Conservation (phyloP, 2,113 vertebrate genomes). For the Ptychochromis oligacanthus region DNA sequence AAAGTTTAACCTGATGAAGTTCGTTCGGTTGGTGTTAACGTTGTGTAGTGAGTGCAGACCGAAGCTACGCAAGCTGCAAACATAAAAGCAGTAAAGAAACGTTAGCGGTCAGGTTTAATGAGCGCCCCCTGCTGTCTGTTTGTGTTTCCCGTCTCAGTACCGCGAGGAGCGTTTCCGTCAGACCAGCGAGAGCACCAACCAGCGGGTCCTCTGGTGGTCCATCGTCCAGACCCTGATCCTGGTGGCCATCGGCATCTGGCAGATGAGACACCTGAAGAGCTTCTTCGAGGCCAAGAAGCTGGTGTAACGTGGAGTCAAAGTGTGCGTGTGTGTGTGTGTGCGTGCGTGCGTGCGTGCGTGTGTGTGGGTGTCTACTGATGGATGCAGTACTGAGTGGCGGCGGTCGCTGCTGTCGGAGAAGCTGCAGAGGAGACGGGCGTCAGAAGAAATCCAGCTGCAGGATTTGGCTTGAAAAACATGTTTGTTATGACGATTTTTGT, state of each 20-base stretch:
- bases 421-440: not conserved
- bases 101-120: rapidly evolving
- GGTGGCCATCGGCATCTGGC: constrained; percentile 91
- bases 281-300: constrained; percentile 96
- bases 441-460: constrained; percentile 17
- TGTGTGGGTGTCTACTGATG: constrained; percentile 36
- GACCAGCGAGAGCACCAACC: constrained; percentile 94
- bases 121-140: not conserved
- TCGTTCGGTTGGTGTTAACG: no score
- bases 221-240: constrained; percentile 93
- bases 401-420: not conserved
- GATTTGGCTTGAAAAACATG: constrained; percentile 8
- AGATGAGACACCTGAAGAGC: constrained; percentile 94
- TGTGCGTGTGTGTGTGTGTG: not conserved
- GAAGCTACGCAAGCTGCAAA: no score
- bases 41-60: no score
- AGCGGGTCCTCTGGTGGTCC: constrained; percentile 93
- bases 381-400: constrained; percentile 60
- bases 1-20: no score
- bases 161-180: constrained; percentile 92
- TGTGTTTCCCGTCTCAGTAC: constrained; percentile 76
- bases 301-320: constrained; percentile 76
- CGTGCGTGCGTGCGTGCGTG: not conserved
- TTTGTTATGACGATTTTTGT: not conserved
- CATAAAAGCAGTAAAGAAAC: no score